These are phyloP conservation scores for Bombus terrestris DNA, from an alignment of 1,140 invertebrate genomes.

Conservation along the genomic window DNA sequence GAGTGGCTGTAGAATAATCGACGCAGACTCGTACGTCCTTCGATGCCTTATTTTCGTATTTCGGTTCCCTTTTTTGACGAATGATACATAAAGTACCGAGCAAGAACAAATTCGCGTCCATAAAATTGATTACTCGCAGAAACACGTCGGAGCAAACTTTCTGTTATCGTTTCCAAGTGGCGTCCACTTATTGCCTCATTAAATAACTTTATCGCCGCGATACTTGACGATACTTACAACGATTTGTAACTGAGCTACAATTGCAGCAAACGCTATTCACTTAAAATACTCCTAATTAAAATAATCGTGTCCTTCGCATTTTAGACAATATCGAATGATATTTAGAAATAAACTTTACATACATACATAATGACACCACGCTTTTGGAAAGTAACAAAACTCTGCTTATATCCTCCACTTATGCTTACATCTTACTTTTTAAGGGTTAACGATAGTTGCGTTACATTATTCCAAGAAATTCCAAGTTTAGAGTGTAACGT, in stretches of 20 bases:
- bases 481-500: constrained; percentile 52
- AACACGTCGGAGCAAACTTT: constrained; percentile 2
- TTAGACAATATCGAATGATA: too few relatives aligned
- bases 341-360: too few relatives aligned
- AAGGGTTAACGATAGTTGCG: not conserved
- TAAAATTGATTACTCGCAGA: constrained; percentile 25
- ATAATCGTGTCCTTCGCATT: too few relatives aligned
- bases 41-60: too few relatives aligned
- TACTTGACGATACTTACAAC: not conserved
- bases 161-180: constrained; percentile 1
- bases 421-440: too few relatives aligned
- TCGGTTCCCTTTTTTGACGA: not conserved
- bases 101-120: constrained; percentile 9
- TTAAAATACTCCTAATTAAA: too few relatives aligned
- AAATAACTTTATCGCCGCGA: not conserved
- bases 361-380: too few relatives aligned
- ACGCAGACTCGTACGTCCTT: not conserved
- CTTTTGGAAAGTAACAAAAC: too few relatives aligned
- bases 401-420: too few relatives aligned
- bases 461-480: constrained; percentile 52
- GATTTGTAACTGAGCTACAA: too few relatives aligned
- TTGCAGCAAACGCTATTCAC: too few relatives aligned
- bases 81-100: constrained; percentile 6
- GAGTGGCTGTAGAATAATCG: not conserved
- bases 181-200: not conserved